Base-by-base conservation (phyloP, 2,888 invertebrate genomes). In the Dorcus hopei region DNA sequence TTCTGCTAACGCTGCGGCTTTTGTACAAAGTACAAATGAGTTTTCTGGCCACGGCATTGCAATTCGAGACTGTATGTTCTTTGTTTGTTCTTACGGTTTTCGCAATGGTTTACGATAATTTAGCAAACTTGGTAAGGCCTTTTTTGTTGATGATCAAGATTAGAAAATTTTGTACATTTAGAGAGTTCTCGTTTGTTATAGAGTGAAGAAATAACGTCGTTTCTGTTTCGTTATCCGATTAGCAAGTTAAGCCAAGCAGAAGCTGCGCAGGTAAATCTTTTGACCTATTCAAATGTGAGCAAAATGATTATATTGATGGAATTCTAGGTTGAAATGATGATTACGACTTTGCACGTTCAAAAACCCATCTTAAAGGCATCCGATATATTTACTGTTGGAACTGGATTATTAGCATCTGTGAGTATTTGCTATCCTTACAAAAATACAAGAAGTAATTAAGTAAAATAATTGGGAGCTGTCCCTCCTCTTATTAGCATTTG, bases 221-320 rank as follows among this genome's bases (percentile, higher is more conserved):
- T 67, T 54, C 53, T 74, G 23, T 72, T 69, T 61, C 65, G 68
- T 52, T 73, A 66, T 65, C 73, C 72, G 5, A 69, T 72, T 55
- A 73, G 70, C 55, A 70, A 68, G 57, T 58, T 74, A 39, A 66
- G 60, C n/a, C 61, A 66, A 9, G 57, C 65, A 9, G 74, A 74
- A 55, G 69, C 70, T 7, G 64, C 68, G 7, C 71, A 73, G 66
- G 71, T 70, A 51, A 58, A 61, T 51, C 8, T 38, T 33, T 33
- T 33, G 6, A 40, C 41, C 23, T 56, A 14, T 14, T 42, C 38
- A n/a, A 45, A 54, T 39, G 33, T 45, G 9, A 45, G 45, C 19
- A 19, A 41, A 16, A 38, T 54, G 11, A 9, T 39, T 23, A 16
- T 47, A 39, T 42, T n/a, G 19, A 1, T 45, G 48, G 19, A 41